Evolutionary conservation across 2,797 vertebrate genomes (phyloP).

Genomic region (Trematomus bernacchii): DNA sequence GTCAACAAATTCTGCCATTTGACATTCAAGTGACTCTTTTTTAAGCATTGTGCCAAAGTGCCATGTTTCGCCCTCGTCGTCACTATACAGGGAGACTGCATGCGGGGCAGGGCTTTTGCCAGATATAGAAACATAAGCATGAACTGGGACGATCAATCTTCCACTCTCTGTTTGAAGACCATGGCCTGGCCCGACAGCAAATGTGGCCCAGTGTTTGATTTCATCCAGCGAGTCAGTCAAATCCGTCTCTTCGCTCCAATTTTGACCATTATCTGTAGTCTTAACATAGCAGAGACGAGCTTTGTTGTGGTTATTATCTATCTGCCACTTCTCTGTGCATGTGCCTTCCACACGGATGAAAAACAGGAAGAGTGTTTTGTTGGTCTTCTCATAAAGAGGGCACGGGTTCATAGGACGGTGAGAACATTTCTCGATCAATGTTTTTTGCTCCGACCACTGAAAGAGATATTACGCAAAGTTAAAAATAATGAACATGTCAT

Average conservation of each 20-base stretch:
- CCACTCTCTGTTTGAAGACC: slow-evolving; percentile 81
- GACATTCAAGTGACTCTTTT: slow-evolving; percentile 43
- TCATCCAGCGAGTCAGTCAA: slow-evolving; percentile 72
- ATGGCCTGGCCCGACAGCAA: slow-evolving; percentile 88
- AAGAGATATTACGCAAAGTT: slow-evolving; percentile 1
- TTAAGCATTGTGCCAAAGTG: slow-evolving; percentile 76
- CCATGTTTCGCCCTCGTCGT: slow-evolving; percentile 80
- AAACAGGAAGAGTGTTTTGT: slow-evolving; percentile 35
- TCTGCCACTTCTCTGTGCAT: slow-evolving; percentile 69
- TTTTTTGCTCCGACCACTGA: neutral
- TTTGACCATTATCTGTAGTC: slow-evolving; percentile 75
- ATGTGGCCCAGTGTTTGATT: slow-evolving; percentile 79
- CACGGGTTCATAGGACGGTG: slow-evolving; percentile 37
- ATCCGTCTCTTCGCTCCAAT: slow-evolving; percentile 64
- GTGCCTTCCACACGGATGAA: slow-evolving; percentile 29
- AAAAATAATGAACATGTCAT: neutral
- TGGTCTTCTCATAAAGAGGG: slow-evolving; percentile 15
- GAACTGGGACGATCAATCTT: slow-evolving; percentile 81
- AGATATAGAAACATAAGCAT: slow-evolving; percentile 36
- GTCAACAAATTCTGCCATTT: slow-evolving; percentile 24
- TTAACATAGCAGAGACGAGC: slow-evolving; percentile 79
- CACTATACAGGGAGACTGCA: slow-evolving; percentile 83
- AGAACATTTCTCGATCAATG: neutral
- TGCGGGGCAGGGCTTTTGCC: neutral
- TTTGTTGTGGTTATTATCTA: slow-evolving; percentile 62